phyloP scores from a whole-genome alignment of 53 echinoderm and acorn worm genomes.

The Astropecten irregularis region DNA sequence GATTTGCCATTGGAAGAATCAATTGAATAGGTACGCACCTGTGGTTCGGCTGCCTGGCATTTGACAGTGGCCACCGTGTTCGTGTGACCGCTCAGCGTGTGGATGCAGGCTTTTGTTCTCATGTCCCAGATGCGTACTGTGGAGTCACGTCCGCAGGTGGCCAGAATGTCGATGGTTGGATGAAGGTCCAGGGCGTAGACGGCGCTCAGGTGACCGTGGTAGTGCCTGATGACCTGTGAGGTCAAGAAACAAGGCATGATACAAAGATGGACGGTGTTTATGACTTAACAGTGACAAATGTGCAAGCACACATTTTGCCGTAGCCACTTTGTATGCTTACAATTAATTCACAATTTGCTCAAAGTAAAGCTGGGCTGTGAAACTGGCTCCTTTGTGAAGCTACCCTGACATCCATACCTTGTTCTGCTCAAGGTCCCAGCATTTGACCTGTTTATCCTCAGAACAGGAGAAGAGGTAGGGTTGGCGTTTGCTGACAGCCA shows the following conservation, averaged over 20 bases:
- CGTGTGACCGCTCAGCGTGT: constrained; percentile 94
- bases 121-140: constrained; percentile 96
- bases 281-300: not conserved
- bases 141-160: constrained; percentile 87
- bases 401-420: constrained; percentile 63
- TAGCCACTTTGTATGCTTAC: no score
- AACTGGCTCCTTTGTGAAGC: no score
- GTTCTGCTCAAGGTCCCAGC: constrained; percentile 98
- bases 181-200: constrained; percentile 92
- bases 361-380: no score
- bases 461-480: constrained; percentile 96
- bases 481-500: constrained; percentile 90
- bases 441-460: constrained; percentile 98
- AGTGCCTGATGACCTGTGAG: constrained; percentile 89
- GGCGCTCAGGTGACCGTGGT: constrained; percentile 98
- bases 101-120: constrained; percentile 95
- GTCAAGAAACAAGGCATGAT: not conserved
- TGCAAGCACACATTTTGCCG: no score
- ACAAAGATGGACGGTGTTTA: not conserved
- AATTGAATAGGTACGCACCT: no score
- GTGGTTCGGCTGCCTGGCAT: constrained; percentile 95
- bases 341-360: no score
- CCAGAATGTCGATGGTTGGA: constrained; percentile 93
- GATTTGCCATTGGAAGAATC: no score
- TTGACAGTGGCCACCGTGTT: constrained; percentile 94